Conservation (phyloP, 2,113 vertebrate genomes). For the Beaufortia kweichowensis region DNA sequence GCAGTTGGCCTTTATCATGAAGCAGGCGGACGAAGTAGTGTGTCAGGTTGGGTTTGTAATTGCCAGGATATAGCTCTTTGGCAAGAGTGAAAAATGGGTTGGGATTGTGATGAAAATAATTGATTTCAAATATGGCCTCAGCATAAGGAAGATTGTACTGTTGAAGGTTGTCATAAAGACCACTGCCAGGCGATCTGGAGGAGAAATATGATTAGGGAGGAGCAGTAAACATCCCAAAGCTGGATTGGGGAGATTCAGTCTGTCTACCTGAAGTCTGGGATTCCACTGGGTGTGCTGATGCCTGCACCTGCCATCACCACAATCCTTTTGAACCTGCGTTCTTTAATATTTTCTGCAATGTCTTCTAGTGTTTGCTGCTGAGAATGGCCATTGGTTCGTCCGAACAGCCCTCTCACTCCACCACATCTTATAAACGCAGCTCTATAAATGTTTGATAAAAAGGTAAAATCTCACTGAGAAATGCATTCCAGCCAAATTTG, state of each 20-base stretch:
- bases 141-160: slow-evolving; percentile 90
- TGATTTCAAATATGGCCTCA: slow-evolving; percentile 90
- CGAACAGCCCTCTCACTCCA: slow-evolving; percentile 56
- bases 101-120: slow-evolving; percentile 86
- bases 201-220: neutral
- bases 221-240: neutral
- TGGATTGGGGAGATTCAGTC: neutral
- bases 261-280: slow-evolving; percentile 90
- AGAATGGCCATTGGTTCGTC: slow-evolving; percentile 51
- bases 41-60: slow-evolving; percentile 80
- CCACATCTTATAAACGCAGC: slow-evolving; percentile 17
- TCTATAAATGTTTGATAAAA: slow-evolving; percentile 13
- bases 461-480: neutral
- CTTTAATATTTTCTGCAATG: slow-evolving; percentile 71
- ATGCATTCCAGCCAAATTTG: neutral
- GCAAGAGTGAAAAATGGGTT: slow-evolving; percentile 87
- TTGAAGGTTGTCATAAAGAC: slow-evolving; percentile 88
- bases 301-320: slow-evolving; percentile 93
- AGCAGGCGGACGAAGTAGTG: slow-evolving; percentile 90
- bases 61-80: slow-evolving; percentile 87
- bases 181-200: slow-evolving; percentile 86
- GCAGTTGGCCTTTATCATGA: slow-evolving; percentile 83
- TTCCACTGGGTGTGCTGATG: slow-evolving; percentile 92
- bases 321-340: slow-evolving; percentile 71
- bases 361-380: slow-evolving; percentile 73